Evolutionary conservation across 1,140 invertebrate genomes (phyloP).

Genomic region (Drosophila persimilis): DNA sequence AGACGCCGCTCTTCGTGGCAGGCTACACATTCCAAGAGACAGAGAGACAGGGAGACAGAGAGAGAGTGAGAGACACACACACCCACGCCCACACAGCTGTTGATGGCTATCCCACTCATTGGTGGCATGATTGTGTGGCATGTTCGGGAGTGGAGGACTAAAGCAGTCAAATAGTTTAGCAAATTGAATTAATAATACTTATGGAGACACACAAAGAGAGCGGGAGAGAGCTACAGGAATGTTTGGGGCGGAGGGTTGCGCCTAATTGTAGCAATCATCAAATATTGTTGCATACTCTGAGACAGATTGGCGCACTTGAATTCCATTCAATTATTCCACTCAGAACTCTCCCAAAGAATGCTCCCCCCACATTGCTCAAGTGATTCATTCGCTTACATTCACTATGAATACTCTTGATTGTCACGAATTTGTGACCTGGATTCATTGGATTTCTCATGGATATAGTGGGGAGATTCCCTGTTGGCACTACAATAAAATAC

Average conservation of each 20-base stretch:
- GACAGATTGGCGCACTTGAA: constrained; percentile 28
- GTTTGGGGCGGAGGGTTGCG: neutral
- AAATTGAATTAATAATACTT: constrained; percentile 77
- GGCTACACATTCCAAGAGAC: neutral
- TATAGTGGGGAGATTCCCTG: too few relatives aligned
- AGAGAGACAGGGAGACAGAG: too few relatives aligned
- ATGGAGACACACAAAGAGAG: neutral
- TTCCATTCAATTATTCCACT: constrained; percentile 38
- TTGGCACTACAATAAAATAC: too few relatives aligned
- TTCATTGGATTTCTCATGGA: too few relatives aligned
- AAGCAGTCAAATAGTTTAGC: constrained; percentile 58
- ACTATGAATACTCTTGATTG: too few relatives aligned
- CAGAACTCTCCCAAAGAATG: neutral
- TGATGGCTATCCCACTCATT: neutral
- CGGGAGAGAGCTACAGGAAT: too few relatives aligned
- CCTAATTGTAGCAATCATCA: constrained; percentile 48
- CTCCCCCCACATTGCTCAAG: too few relatives aligned
- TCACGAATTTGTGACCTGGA: too few relatives aligned
- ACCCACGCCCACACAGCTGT: constrained; percentile 4
- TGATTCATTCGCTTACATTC: too few relatives aligned
- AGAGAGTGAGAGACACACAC: neutral
- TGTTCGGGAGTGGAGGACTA: constrained; percentile 33
- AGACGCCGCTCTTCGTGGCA: constrained; percentile 30
- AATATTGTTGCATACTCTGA: constrained; percentile 45
- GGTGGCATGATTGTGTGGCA: constrained; percentile 18